A percentile compares a stretch with the other conserved stretches of the same genome.
phyloP scores from a whole-genome alignment of 2,113 vertebrate species.

The Ptychochromis oligacanthus region DNA sequence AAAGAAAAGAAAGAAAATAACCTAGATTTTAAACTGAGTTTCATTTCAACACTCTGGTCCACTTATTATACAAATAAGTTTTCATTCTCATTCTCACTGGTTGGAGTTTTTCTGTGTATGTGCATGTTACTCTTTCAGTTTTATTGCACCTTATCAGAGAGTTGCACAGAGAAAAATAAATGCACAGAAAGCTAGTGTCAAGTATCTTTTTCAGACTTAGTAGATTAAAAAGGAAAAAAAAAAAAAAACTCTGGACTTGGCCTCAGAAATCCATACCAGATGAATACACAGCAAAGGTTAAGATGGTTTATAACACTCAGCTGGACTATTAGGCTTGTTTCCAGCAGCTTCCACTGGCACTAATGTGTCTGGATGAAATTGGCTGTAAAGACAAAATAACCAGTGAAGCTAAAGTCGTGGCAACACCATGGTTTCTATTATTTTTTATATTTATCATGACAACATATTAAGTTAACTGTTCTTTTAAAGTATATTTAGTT shows the following conservation, averaged over 20 bases:
- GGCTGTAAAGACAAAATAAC: background rate
- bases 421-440: background rate
- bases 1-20: background rate
- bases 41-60: slow-evolving; percentile 31
- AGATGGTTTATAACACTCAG: background rate
- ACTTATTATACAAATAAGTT: slow-evolving; percentile 45
- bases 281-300: background rate
- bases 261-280: background rate
- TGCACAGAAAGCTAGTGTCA: background rate
- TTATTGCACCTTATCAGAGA: background rate
- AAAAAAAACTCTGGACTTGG: background rate
- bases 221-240: background rate
- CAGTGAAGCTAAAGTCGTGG: background rate
- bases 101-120: background rate
- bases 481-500: background rate
- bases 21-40: slow-evolving; percentile 13
- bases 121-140: background rate
- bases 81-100: slow-evolving; percentile 15
- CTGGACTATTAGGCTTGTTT: slow-evolving; percentile 1
- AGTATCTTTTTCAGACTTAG: background rate
- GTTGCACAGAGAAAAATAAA: background rate
- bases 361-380: slow-evolving; percentile 4
- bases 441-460: background rate
- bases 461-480: background rate
- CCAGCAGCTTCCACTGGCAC: background rate